Percentiles rank a stretch among this genome's conserved stretches.
These are phyloP conservation scores for Hybos culiciformis DNA, from an alignment of 2,888 invertebrate genomes.

Conservation along the genomic window DNA sequence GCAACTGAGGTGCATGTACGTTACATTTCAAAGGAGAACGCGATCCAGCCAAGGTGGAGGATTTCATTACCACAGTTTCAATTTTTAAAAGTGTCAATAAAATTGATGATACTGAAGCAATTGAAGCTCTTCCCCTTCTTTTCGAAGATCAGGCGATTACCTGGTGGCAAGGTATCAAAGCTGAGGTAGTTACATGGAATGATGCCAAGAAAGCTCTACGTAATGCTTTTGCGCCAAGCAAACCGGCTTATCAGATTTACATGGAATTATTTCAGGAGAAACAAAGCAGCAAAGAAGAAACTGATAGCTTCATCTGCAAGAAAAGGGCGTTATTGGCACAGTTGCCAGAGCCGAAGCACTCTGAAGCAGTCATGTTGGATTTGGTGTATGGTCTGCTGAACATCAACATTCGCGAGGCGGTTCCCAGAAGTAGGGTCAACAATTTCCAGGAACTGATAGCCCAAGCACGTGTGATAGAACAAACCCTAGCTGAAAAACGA, in stretches of 20 bases:
- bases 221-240: neutral
- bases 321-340: neutral
- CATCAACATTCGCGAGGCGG: conserved; percentile 28
- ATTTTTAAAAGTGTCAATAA: neutral
- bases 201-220: neutral
- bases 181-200: neutral
- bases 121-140: neutral
- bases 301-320: neutral
- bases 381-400: conserved; percentile 27
- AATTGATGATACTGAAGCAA: neutral
- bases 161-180: conserved; percentile 1
- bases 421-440: conserved; percentile 22
- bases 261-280: neutral
- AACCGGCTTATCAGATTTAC: neutral
- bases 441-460: conserved; percentile 28
- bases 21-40: neutral
- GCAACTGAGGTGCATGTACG: neutral
- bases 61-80: neutral
- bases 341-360: neutral
- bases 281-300: neutral
- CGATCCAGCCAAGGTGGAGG: neutral
- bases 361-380: conserved; percentile 27
- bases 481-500: neutral
- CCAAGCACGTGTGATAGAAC: conserved; percentile 27
- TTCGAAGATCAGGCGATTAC: neutral